phyloP scores from a whole-genome alignment of 2,113 vertebrate species.

The Scomber scombrus region DNA sequence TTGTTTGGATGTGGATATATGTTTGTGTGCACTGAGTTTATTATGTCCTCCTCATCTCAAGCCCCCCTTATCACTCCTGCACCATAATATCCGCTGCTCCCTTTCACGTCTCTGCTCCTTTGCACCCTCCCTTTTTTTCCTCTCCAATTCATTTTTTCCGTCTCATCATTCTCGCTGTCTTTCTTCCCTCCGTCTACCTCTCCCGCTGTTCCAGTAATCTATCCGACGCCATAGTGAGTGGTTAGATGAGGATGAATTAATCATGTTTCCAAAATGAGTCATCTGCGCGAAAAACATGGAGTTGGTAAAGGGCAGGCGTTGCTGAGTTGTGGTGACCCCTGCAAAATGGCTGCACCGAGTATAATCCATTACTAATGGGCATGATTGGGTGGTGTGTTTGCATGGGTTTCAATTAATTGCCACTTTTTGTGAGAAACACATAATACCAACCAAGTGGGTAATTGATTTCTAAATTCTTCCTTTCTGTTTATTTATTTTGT shows the following conservation, averaged over 20 bases:
- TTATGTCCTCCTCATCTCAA: constrained; percentile 37
- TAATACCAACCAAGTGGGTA: not conserved
- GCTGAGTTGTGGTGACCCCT: constrained; percentile 51
- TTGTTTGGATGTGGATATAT: constrained; percentile 47
- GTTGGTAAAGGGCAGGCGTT: constrained; percentile 48
- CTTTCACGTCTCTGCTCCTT: constrained; percentile 1
- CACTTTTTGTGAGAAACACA: constrained; percentile 29
- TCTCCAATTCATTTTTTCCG: constrained; percentile 20
- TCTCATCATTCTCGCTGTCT: constrained; percentile 39
- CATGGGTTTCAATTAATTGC: constrained; percentile 32
- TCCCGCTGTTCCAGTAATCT: constrained; percentile 65
- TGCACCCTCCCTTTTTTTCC: not conserved
- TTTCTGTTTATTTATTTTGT: not conserved
- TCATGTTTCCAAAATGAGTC: constrained; percentile 70
- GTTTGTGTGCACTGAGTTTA: constrained; percentile 42
- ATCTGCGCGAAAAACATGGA: constrained; percentile 52
- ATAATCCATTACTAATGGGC: constrained; percentile 58
- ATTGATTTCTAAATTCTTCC: not conserved
- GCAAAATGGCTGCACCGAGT: constrained; percentile 32
- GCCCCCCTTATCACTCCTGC: constrained; percentile 30
- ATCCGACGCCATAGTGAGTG: constrained; percentile 46
- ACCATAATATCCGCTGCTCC: constrained; percentile 53
- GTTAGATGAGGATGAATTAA: constrained; percentile 68
- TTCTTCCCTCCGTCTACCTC: constrained; percentile 36
- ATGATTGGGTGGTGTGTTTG: constrained; percentile 14